A percentile compares a stretch with the other conserved stretches of the same genome.
Conservation (phyloP, 2,113 vertebrate species). For the Callaeas wilsoni region DNA sequence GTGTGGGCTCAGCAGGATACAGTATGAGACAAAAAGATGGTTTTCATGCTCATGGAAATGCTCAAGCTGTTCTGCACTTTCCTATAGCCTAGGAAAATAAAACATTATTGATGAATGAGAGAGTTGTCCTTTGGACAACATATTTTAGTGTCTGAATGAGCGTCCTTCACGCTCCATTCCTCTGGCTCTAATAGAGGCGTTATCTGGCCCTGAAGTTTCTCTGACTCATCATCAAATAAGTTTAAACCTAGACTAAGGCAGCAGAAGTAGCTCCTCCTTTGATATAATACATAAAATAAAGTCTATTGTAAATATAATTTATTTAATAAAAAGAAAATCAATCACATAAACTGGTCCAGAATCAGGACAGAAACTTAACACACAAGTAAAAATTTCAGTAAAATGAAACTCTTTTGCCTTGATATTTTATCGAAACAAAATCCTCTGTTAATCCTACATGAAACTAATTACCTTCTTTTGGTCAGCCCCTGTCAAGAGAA, state of each 20-base stretch:
- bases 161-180: accelerated
- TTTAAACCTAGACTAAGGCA: neutral
- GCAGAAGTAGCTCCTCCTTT: neutral
- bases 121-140: neutral
- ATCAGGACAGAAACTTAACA: neutral
- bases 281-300: neutral
- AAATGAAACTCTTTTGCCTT: neutral
- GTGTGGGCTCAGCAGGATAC: neutral
- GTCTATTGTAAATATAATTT: neutral
- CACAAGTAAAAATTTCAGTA: neutral
- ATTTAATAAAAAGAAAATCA: neutral
- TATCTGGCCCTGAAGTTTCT: neutral
- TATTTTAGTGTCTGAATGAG: neutral
- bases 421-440: neutral
- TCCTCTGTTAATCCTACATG: neutral
- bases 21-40: neutral
- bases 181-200: neutral
- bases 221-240: neutral
- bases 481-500: neutral
- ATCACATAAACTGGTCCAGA: neutral
- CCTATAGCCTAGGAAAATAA: neutral
- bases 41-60: neutral
- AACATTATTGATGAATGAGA: neutral
- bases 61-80: neutral
- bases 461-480: neutral